Percentiles rank a stretch among this genome's conserved stretches.
Conservation (phyloP, 2,888 invertebrate species). For the Epicampocera succincta region DNA sequence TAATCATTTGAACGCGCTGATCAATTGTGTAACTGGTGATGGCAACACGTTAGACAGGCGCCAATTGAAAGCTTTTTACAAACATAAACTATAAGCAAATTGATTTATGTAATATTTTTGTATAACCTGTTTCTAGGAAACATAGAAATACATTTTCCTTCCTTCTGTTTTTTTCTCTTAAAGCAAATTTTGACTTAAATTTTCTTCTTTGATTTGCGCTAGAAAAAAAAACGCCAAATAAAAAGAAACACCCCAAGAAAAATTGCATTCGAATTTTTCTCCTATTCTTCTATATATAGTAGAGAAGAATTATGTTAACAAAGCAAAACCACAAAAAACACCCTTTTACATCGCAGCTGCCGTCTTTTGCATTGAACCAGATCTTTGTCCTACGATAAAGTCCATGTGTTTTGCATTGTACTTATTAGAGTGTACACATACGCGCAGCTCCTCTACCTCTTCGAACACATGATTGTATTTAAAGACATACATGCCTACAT, state of each 20-base stretch:
- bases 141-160: not conserved
- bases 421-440: slow-evolving; percentile 8
- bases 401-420: slow-evolving; percentile 18
- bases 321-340: slow-evolving; percentile 66
- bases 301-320: slow-evolving; percentile 63
- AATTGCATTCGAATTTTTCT: slow-evolving; percentile 27
- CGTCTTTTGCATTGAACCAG: not conserved
- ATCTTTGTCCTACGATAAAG: not conserved
- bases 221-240: not conserved
- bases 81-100: too few relatives aligned
- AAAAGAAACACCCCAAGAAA: slow-evolving; percentile 31
- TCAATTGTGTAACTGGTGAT: too few relatives aligned
- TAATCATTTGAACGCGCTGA: too few relatives aligned
- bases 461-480: too few relatives aligned
- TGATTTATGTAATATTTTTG: too few relatives aligned
- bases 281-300: slow-evolving; percentile 25
- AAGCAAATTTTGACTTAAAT: not conserved
- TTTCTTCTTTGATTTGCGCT: too few relatives aligned
- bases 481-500: not conserved
- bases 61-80: too few relatives aligned
- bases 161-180: not conserved
- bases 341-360: slow-evolving; percentile 62
- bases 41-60: too few relatives aligned
- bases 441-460: not conserved
- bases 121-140: too few relatives aligned